phyloP scores from a whole-genome alignment of 2,113 vertebrate species.

The Emydocephalus ijimae region DNA sequence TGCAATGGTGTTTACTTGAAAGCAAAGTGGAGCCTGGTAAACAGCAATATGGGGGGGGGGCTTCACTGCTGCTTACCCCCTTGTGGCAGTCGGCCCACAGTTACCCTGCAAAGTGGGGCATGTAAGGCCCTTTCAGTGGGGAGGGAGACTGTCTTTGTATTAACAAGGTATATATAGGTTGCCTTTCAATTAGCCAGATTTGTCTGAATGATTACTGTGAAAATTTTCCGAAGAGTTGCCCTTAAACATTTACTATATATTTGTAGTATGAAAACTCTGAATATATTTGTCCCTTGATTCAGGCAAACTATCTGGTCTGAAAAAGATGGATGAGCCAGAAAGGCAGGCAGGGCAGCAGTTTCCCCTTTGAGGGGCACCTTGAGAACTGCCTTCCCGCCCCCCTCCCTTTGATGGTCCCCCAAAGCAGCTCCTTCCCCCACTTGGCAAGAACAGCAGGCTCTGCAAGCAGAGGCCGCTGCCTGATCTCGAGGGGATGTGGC shows the following conservation, averaged over 20 bases:
- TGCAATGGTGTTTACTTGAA: constrained; percentile 16
- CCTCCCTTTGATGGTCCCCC: constrained; percentile 44
- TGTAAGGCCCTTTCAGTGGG: constrained; percentile 21
- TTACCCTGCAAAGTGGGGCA: constrained; percentile 9
- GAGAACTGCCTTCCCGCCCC: constrained; percentile 13
- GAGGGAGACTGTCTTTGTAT: constrained; percentile 15
- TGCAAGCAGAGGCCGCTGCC: constrained; percentile 27
- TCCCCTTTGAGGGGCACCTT: not conserved
- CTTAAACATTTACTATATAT: constrained; percentile 41
- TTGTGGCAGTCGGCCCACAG: constrained; percentile 31
- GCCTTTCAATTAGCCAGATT: constrained; percentile 28
- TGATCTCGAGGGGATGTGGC: not conserved
- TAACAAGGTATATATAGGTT: not conserved
- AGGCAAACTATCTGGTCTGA: constrained; percentile 64
- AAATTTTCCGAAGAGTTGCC: constrained; percentile 34
- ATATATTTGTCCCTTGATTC: constrained; percentile 46
- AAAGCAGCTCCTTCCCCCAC: constrained; percentile 49
- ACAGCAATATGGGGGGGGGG: not conserved
- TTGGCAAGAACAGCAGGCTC: constrained; percentile 35
- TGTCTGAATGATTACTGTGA: constrained; percentile 19
- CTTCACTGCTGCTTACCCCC: constrained; percentile 4
- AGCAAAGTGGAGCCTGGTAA: constrained; percentile 31
- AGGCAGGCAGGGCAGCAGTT: not conserved
- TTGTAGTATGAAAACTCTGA: constrained; percentile 52
- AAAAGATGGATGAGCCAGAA: constrained; percentile 18